Percentiles rank a stretch among this genome's conserved stretches.
Conservation (phyloP, 2,888 invertebrate genomes). For the Liopterus haemorrhoidalis region DNA sequence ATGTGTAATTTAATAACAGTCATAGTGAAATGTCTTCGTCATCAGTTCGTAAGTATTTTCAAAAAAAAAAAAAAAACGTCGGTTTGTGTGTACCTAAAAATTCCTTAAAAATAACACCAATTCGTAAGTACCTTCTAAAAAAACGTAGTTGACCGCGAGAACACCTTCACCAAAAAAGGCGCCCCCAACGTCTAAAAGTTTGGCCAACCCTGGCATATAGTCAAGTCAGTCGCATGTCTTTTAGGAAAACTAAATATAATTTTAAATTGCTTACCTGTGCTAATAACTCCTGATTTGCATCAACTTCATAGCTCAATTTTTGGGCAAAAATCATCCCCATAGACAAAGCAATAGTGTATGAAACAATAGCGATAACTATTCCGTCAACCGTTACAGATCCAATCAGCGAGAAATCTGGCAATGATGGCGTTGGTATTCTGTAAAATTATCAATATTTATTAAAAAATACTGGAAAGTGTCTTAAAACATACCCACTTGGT, state of each 20-base stretch:
- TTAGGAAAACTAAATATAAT: background rate
- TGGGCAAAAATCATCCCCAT: slow-evolving; percentile 70
- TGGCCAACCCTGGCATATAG: too few relatives aligned
- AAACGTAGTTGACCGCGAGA: too few relatives aligned
- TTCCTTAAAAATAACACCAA: too few relatives aligned
- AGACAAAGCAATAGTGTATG: slow-evolving; percentile 66
- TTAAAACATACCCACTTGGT: slow-evolving; percentile 55
- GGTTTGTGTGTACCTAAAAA: too few relatives aligned
- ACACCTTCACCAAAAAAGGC: too few relatives aligned
- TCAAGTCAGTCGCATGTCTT: too few relatives aligned
- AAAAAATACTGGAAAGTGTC: background rate
- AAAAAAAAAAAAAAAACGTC: too few relatives aligned
- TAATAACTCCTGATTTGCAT: slow-evolving; percentile 67
- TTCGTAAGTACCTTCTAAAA: too few relatives aligned
- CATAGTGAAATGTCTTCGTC: too few relatives aligned
- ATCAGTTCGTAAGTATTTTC: too few relatives aligned
- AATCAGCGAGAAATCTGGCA: slow-evolving; percentile 55
- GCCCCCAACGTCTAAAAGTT: too few relatives aligned
- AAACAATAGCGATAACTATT: slow-evolving; percentile 63
- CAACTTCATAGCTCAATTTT: slow-evolving; percentile 61
- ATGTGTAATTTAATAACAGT: too few relatives aligned
- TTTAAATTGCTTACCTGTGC: slow-evolving; percentile 48
- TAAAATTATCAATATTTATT: slow-evolving; percentile 29
- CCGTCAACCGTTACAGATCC: slow-evolving; percentile 54
- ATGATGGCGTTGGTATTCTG: slow-evolving; percentile 54